phyloP scores from a whole-genome alignment of 2,797 vertebrate species.

The Leptatherina wallacei region DNA sequence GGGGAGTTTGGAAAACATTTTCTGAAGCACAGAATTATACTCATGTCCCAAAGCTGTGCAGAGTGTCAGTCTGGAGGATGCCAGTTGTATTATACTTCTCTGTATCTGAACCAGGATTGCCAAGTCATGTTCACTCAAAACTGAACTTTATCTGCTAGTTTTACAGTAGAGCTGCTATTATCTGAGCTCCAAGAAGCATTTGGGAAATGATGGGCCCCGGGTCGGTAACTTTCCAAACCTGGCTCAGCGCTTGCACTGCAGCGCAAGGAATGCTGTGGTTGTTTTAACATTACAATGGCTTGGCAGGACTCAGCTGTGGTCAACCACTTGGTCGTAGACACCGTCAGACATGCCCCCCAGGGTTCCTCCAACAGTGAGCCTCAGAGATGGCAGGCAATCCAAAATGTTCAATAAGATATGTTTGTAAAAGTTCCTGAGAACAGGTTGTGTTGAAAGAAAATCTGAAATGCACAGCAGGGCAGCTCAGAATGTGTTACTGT shows the following conservation, averaged over 20 bases:
- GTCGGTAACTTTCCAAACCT: slow-evolving; percentile 71
- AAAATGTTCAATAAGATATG: slow-evolving; percentile 47
- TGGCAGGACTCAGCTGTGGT: slow-evolving; percentile 68
- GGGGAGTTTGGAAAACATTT: slow-evolving; percentile 32
- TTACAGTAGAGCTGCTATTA: slow-evolving; percentile 34
- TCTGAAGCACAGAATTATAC: slow-evolving; percentile 8
- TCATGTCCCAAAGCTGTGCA: slow-evolving; percentile 24
- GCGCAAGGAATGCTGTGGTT: slow-evolving; percentile 76
- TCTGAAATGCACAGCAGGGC: slow-evolving; percentile 20
- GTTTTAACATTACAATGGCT: slow-evolving; percentile 80
- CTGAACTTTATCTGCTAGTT: slow-evolving; percentile 49
- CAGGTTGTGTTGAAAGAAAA: slow-evolving; percentile 35
- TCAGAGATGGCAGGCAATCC: slow-evolving; percentile 41
- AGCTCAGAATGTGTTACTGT: slow-evolving; percentile 11
- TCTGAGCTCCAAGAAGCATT: slow-evolving; percentile 53
- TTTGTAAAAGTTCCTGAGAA: slow-evolving; percentile 44
- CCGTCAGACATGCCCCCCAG: slow-evolving; percentile 63
- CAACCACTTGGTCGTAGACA: slow-evolving; percentile 63
- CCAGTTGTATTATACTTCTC: slow-evolving; percentile 10
- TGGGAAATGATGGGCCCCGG: slow-evolving; percentile 53
- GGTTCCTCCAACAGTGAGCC: slow-evolving; percentile 50
- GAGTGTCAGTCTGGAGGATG: slow-evolving; percentile 16
- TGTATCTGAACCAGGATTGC: slow-evolving; percentile 23
- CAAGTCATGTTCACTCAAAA: slow-evolving; percentile 33
- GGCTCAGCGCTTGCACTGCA: slow-evolving; percentile 57